Percentiles rank a stretch among this genome's conserved stretches.
These are phyloP conservation scores for Tiliacea aurago DNA, from an alignment of 2,888 invertebrate genomes.

Conservation along the genomic window DNA sequence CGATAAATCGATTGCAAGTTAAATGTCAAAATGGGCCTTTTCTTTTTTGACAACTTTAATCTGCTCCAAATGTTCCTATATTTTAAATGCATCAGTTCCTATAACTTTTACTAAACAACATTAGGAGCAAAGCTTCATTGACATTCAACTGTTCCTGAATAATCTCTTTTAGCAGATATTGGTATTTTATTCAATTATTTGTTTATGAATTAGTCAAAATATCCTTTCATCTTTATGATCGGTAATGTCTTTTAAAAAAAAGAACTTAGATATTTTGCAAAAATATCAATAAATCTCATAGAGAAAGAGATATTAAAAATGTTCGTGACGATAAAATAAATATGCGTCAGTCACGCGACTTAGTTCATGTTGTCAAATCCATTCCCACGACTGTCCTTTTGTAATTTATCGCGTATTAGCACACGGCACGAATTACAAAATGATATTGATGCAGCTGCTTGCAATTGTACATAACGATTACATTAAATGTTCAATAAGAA, in stretches of 20 bases:
- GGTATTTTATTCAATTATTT: conserved; percentile 4
- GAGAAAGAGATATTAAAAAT: conserved; percentile 7
- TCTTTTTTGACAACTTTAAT: no score
- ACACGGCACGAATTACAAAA: conserved; percentile 52
- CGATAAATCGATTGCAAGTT: no score
- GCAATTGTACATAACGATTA: conserved; percentile 64
- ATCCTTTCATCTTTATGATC: background rate
- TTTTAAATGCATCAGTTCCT: conserved; percentile 50
- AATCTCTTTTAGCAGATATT: conserved; percentile 12
- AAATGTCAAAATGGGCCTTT: no score
- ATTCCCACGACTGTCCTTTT: conserved; percentile 50
- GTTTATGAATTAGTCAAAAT: conserved; percentile 20
- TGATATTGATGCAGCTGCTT: conserved; percentile 66
- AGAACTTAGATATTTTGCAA: conserved; percentile 4
- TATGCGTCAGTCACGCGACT: background rate
- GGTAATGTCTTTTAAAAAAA: background rate
- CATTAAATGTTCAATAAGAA: conserved; percentile 65
- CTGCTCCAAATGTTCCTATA: conserved; percentile 39
- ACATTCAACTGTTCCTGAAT: conserved; percentile 8
- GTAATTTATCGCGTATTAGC: conserved; percentile 40
- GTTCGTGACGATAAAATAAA: conserved; percentile 3
- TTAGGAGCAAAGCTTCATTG: conserved; percentile 14
- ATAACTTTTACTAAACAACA: conserved; percentile 16
- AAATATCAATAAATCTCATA: conserved; percentile 2
- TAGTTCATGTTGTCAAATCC: conserved; percentile 6